Conservation (phyloP, 2,797 vertebrate species). For the Allobates femoralis region DNA sequence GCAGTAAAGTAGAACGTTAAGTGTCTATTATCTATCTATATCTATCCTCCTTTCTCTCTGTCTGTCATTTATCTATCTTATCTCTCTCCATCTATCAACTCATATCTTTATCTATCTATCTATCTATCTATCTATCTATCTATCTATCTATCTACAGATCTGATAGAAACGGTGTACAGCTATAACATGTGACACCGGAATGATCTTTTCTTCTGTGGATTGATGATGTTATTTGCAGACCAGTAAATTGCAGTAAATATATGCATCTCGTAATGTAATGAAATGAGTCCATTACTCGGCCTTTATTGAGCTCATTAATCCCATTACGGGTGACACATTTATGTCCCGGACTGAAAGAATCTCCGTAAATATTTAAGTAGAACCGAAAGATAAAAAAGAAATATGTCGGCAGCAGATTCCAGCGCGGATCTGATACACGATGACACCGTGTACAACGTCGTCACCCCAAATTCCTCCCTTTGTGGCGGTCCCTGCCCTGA, state of each 20-base stretch:
- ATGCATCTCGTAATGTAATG: slow-evolving; percentile 23
- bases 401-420: background rate
- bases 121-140: background rate
- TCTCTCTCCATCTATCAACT: background rate
- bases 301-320: slow-evolving; percentile 23
- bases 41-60: background rate
- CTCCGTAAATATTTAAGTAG: background rate
- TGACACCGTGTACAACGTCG: background rate
- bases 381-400: background rate
- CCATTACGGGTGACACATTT: background rate
- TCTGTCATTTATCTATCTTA: background rate
- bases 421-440: background rate
- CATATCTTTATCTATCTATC: background rate
- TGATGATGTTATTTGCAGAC: background rate
- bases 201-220: background rate
- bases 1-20: no score
- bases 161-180: background rate
- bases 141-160: background rate
- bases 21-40: background rate
- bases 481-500: background rate
- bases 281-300: background rate
- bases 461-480: slow-evolving; percentile 1
- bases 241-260: slow-evolving; percentile 4
- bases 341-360: background rate
- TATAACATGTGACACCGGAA: background rate